Conservation (phyloP, 2,113 vertebrate species). For the Plecturocebus donacophilus region DNA sequence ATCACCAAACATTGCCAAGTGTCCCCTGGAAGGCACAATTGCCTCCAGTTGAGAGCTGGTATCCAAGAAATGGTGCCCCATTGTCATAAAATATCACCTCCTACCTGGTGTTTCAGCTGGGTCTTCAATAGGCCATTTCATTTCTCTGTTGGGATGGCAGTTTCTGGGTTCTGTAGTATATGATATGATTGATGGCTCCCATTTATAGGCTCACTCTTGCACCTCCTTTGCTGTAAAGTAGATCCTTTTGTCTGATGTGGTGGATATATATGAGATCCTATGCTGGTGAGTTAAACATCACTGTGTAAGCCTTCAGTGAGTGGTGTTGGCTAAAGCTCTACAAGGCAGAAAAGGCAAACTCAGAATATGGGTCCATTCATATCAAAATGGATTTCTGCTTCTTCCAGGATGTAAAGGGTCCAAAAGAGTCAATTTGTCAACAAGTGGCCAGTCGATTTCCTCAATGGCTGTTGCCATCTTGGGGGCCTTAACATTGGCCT, state of each 20-base stretch:
- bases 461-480: not conserved
- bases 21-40: not conserved
- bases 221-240: constrained; percentile 1
- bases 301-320: not conserved
- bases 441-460: not conserved
- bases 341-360: not conserved
- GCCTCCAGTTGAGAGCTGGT: not conserved
- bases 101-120: not conserved
- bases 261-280: not conserved
- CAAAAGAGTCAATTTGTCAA: constrained; percentile 13
- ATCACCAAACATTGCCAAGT: not conserved
- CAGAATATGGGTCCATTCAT: not conserved
- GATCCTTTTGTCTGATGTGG: not conserved
- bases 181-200: not conserved
- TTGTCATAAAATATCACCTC: not conserved
- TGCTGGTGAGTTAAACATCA: not conserved
- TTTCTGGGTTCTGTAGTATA: not conserved
- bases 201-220: not conserved
- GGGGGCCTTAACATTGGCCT: not conserved
- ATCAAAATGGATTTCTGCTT: constrained; percentile 5
- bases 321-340: not conserved
- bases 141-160: not conserved
- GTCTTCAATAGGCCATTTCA: not conserved
- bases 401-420: constrained; percentile 8
- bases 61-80: not conserved